Evolutionary conservation across 2,113 vertebrate genomes (phyloP).

Genomic region (Proterorhinus semilunaris): DNA sequence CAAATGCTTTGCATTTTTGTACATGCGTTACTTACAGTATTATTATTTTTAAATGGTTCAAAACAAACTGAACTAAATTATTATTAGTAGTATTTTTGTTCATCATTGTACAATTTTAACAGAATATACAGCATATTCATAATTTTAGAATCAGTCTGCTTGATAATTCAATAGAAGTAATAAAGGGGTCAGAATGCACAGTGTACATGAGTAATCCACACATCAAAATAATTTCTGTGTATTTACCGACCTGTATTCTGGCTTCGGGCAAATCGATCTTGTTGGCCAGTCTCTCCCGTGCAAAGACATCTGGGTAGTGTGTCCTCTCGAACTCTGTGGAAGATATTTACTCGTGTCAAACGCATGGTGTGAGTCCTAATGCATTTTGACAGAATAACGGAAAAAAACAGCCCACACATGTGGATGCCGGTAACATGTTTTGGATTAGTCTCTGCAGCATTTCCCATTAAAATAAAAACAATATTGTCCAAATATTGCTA

Average conservation of each 20-base stretch:
- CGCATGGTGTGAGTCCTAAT: slow-evolving; percentile 29
- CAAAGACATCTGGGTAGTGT: slow-evolving; percentile 86
- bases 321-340: slow-evolving; percentile 84
- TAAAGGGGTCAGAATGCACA: no score
- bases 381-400: slow-evolving; percentile 11
- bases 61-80: no score
- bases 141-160: no score
- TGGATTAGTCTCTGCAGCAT: slow-evolving; percentile 8
- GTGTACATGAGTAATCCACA: no score
- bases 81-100: background rate
- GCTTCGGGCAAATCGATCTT: slow-evolving; percentile 86
- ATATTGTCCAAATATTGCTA: background rate
- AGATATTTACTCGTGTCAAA: slow-evolving; percentile 45
- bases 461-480: background rate
- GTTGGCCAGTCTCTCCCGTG: slow-evolving; percentile 81
- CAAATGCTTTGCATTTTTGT: no score
- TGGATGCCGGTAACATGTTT: slow-evolving; percentile 20
- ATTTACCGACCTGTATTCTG: slow-evolving; percentile 79
- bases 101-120: no score
- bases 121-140: no score
- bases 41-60: no score
- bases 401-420: slow-evolving; percentile 17
- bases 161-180: no score
- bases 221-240: background rate
- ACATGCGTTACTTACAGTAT: no score